These are phyloP conservation scores for Hirtodrosophila trivittata DNA, from an alignment of 2,888 invertebrate species.

Conservation along the genomic window DNA sequence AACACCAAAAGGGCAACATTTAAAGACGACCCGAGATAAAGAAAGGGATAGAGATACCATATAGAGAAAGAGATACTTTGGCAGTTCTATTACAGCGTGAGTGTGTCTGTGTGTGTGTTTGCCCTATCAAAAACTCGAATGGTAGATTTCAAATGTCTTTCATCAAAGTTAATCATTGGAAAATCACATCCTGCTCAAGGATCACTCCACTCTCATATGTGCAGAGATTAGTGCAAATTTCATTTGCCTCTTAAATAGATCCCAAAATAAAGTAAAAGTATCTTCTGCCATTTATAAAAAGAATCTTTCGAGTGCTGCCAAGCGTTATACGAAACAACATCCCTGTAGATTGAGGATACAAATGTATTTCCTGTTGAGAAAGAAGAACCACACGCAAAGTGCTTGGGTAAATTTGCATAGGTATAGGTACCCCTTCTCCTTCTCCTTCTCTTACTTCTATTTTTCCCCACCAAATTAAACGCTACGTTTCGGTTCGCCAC, in stretches of 20 bases:
- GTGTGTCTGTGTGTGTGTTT: slow-evolving; percentile 34
- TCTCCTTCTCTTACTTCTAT: background rate
- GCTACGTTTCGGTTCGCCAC: slow-evolving; percentile 69
- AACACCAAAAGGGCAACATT: slow-evolving; percentile 30
- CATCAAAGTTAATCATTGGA: slow-evolving; percentile 82
- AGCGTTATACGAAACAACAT: slow-evolving; percentile 22
- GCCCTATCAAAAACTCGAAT: slow-evolving; percentile 37
- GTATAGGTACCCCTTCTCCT: background rate
- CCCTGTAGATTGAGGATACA: slow-evolving; percentile 2
- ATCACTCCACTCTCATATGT: slow-evolving; percentile 31
- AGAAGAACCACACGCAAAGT: slow-evolving; percentile 59
- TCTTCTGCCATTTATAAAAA: slow-evolving; percentile 19
- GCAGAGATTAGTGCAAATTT: slow-evolving; percentile 71
- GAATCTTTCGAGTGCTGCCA: slow-evolving; percentile 52
- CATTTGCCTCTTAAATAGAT: slow-evolving; percentile 42
- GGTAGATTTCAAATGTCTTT: slow-evolving; percentile 55
- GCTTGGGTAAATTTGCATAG: slow-evolving; percentile 70
- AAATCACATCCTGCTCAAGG: slow-evolving; percentile 81
- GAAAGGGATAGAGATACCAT: slow-evolving; percentile 17
- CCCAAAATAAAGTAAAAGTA: slow-evolving; percentile 1
- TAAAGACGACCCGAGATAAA: slow-evolving; percentile 7
- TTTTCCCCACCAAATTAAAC: slow-evolving; percentile 46
- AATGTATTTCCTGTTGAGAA: slow-evolving; percentile 34
- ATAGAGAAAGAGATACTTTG: background rate
- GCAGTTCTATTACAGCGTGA: background rate